Evolutionary conservation across 64 coral and sea anemone genomes (phyloP).

Genomic region (Cladopsammia gracilis): DNA sequence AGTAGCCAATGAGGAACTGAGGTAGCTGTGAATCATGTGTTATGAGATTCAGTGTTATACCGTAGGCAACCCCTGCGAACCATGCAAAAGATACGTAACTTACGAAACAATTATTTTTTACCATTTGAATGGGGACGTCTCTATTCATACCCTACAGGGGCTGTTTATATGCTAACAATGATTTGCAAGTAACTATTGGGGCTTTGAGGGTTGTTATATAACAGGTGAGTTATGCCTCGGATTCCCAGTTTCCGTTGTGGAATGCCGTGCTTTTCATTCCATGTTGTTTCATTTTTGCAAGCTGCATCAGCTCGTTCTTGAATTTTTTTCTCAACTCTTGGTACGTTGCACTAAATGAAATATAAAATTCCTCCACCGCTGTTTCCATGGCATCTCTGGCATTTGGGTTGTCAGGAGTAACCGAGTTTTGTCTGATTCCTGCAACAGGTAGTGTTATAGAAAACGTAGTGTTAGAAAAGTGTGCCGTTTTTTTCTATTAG

Average conservation of each 20-base stretch:
- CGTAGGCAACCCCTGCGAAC: too few relatives aligned
- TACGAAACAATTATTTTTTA: too few relatives aligned
- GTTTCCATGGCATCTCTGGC: background rate
- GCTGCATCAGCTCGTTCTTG: conserved; percentile 1
- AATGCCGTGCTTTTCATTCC: background rate
- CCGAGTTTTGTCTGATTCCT: background rate
- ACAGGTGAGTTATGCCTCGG: background rate
- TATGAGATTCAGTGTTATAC: too few relatives aligned
- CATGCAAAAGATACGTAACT: too few relatives aligned
- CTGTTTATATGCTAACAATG: too few relatives aligned
- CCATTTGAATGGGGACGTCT: too few relatives aligned
- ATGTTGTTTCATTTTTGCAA: background rate
- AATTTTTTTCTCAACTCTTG: background rate
- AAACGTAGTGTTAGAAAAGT: background rate
- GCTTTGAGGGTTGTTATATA: background rate
- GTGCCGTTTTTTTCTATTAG: too few relatives aligned
- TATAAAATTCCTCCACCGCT: conserved; percentile 27
- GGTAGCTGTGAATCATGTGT: too few relatives aligned
- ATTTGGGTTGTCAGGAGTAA: background rate
- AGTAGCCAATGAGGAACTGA: too few relatives aligned
- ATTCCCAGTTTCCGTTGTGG: background rate
- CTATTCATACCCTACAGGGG: too few relatives aligned
- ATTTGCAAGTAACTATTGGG: too few relatives aligned
- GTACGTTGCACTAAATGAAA: conserved; percentile 6
- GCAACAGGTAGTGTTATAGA: background rate